Evolutionary conservation across 2,797 vertebrate species (phyloP).

Genomic region (Rhinoraja longicauda): DNA sequence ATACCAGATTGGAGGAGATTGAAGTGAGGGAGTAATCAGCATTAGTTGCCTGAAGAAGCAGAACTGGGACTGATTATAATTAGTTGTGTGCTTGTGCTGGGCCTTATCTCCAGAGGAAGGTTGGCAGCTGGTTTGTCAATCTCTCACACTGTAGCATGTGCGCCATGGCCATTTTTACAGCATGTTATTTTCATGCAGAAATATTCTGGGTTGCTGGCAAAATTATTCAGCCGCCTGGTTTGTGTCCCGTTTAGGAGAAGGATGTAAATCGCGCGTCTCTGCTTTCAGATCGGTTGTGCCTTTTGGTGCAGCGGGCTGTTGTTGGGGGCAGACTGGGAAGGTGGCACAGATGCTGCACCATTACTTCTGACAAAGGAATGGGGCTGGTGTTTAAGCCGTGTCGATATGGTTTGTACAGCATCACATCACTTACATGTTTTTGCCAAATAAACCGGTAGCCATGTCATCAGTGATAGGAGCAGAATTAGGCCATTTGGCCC

Average conservation of each 20-base stretch:
- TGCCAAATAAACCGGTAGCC: neutral
- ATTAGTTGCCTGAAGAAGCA: slow-evolving; percentile 40
- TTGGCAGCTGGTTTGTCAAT: neutral
- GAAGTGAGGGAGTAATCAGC: slow-evolving; percentile 44
- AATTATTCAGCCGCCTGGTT: neutral
- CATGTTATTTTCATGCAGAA: neutral
- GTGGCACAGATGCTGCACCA: neutral
- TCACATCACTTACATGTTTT: neutral
- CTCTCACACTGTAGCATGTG: neutral
- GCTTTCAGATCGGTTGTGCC: neutral
- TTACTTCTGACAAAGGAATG: neutral
- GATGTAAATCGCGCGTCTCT: neutral
- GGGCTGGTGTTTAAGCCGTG: neutral
- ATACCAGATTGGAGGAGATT: slow-evolving; percentile 39
- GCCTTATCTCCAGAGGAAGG: neutral
- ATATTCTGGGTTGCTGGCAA: neutral
- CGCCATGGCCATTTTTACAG: neutral
- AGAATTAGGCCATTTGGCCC: no score
- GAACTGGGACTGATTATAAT: neutral
- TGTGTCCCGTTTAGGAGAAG: neutral
- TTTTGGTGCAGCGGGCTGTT: neutral
- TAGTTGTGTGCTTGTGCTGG: neutral
- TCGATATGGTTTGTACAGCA: neutral
- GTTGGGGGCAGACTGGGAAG: neutral
- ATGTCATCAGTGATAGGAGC: no score